These are phyloP conservation scores for Cervus canadensis DNA, from an alignment of 2,113 vertebrate genomes.

Conservation along the genomic window DNA sequence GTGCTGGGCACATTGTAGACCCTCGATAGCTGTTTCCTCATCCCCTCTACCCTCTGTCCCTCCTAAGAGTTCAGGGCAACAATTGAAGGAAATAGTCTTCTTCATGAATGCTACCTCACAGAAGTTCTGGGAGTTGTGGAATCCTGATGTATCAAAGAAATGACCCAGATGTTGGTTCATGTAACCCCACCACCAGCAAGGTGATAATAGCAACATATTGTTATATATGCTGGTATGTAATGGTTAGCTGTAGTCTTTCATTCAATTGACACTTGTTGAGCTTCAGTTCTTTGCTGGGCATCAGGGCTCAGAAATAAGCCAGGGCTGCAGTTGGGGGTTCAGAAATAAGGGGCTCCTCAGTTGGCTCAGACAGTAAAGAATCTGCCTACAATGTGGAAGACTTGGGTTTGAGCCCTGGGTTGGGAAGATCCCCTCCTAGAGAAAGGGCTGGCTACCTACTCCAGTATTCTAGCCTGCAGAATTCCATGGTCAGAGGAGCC, in stretches of 20 bases:
- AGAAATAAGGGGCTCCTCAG: background rate
- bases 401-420: background rate
- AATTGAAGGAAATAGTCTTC: background rate
- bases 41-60: background rate
- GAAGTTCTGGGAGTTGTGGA: background rate
- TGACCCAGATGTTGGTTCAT: background rate
- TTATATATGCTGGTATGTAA: no score
- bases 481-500: background rate
- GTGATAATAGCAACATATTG: fast-evolving
- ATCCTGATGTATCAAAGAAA: background rate
- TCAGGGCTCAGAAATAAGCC: background rate
- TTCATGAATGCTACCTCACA: fast-evolving
- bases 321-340: background rate
- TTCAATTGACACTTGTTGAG: background rate
- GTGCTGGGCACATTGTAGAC: background rate
- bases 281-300: background rate
- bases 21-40: fast-evolving
- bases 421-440: background rate
- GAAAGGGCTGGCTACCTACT: background rate
- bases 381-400: background rate
- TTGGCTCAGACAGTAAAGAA: background rate
- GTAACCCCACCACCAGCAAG: fast-evolving
- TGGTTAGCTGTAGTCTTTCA: background rate
- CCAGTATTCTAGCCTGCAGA: background rate
- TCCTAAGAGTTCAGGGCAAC: background rate